A percentile compares a stretch with the other conserved stretches of the same genome.
phyloP scores from a whole-genome alignment of 2,797 vertebrate genomes.

The Trematomus bernacchii region DNA sequence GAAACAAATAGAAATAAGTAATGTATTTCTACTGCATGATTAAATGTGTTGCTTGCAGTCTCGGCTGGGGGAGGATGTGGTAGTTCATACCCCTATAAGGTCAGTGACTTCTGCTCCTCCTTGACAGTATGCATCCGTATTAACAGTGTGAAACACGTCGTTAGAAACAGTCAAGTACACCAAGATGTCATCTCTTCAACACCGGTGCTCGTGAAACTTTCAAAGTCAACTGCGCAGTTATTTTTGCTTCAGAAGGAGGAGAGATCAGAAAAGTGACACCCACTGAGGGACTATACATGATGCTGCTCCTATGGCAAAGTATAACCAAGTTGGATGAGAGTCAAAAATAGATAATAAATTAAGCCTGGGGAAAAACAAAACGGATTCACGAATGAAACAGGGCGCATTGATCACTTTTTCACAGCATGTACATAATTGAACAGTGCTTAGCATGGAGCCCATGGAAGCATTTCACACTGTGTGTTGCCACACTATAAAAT shows the following conservation, averaged over 20 bases:
- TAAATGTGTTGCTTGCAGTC: slow-evolving; percentile 20
- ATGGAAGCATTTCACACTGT: slow-evolving; percentile 12
- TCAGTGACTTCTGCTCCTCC: slow-evolving; percentile 37
- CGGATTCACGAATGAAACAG: slow-evolving; percentile 23
- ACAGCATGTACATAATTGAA: slow-evolving; percentile 37
- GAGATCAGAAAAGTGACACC: slow-evolving; percentile 26
- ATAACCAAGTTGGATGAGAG: background rate
- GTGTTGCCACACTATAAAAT: background rate
- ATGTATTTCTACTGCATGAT: slow-evolving; percentile 5
- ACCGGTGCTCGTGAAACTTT: slow-evolving; percentile 12
- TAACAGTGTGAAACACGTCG: slow-evolving; percentile 32
- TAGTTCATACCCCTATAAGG: slow-evolving; percentile 33
- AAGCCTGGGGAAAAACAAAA: slow-evolving; percentile 31
- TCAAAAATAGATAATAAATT: slow-evolving; percentile 38
- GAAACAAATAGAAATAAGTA: slow-evolving; percentile 4
- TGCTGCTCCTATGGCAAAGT: slow-evolving; percentile 2
- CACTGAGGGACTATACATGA: slow-evolving; percentile 10
- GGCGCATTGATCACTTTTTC: slow-evolving; percentile 27
- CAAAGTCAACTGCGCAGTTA: slow-evolving; percentile 17
- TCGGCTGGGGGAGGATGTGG: slow-evolving; percentile 22
- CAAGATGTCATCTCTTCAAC: slow-evolving; percentile 25
- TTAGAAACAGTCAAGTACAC: slow-evolving; percentile 30
- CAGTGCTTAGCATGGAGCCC: slow-evolving; percentile 4
- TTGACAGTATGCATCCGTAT: slow-evolving; percentile 24
- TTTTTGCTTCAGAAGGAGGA: slow-evolving; percentile 24